Conservation (phyloP, 1,140 invertebrate species). For the Meteorus sp. region DNA sequence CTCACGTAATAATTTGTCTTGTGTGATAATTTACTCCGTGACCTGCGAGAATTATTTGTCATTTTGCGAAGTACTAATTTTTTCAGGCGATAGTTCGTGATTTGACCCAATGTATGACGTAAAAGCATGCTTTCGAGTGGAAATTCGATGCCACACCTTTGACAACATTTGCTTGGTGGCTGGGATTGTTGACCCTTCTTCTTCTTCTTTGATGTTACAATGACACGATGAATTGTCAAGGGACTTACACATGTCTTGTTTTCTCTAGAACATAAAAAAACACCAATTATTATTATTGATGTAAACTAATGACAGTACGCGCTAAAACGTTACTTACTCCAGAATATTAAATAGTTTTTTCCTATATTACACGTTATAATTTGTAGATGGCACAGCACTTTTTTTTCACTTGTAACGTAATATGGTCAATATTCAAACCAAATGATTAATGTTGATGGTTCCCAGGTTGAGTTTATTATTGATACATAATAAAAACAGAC, state of each 20-base stretch:
- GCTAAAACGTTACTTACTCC: constrained; percentile 18
- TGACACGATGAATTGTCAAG: background rate
- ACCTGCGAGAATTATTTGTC: too few relatives aligned
- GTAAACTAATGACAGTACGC: background rate
- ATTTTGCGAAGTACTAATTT: background rate
- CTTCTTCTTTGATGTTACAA: background rate
- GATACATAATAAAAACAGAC: too few relatives aligned
- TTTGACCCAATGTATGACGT: constrained; percentile 39
- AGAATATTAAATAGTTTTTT: constrained; percentile 6
- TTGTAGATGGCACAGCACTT: background rate
- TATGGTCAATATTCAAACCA: too few relatives aligned
- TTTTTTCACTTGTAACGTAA: constrained; percentile 1
- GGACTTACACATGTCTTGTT: background rate
- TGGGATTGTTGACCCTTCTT: too few relatives aligned
- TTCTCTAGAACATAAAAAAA: constrained; percentile 21
- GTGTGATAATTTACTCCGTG: too few relatives aligned
- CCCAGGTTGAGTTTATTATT: too few relatives aligned
- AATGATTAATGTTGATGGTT: too few relatives aligned
- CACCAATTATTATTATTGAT: constrained; percentile 11
- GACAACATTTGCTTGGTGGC: constrained; percentile 34
- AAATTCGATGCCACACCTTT: constrained; percentile 45
- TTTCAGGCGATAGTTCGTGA: background rate
- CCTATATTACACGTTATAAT: constrained; percentile 1
- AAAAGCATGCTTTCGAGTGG: constrained; percentile 40
- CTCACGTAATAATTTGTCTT: too few relatives aligned